Evolutionary conservation across 92 coral and sea anemone species (phyloP), one percentile per base, ranked within the genome.

Genomic region (Chrysogorgia sp.): DNA sequence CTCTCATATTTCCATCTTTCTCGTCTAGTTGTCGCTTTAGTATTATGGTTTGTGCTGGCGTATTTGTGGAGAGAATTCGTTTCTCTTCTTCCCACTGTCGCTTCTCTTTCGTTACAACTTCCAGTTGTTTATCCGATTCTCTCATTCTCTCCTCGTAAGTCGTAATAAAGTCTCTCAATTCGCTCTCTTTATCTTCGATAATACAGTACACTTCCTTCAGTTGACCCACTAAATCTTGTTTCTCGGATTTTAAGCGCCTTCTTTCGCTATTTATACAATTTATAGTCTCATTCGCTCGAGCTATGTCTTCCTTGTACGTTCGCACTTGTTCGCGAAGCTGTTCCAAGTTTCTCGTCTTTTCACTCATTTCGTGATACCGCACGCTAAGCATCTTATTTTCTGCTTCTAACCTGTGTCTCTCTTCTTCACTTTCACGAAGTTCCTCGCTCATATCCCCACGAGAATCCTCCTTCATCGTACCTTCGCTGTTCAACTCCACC

Each of bases 271-370:
- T 94, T 90, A 94, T 94, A 40, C 90, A 91, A 61, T 86, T 88
- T 48, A 94, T 94, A 34, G 98, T 90, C 62, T 94, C 98, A 69
- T 91, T 94, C 32, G 97, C 97, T 37, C 98, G 97, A 32, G 87
- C 56, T 12, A 91, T 91, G 67, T 94, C 98, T 74, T 85, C 96
- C 87, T 94, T 96, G 76, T 90, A 91, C 40, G 89, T 90, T 49
- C 88, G 97, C 34, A 94, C 74, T 76, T 92, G 67, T 67, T 94
- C 94, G 50, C 86, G 81, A 41, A 94, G 85, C 52, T 90, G 91
- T n/a, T 94, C 96, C 57, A 91, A 77, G 69, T 94, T 91, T 28
- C 87, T 82, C 57, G 92, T 88, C 49, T 90, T 90, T 52, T 89
- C 90, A 58, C 77, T 87, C 77, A 93, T 86, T 25, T 94, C 98